Conservation (phyloP, 2,113 vertebrate genomes). For the Rostratula benghalensis region DNA sequence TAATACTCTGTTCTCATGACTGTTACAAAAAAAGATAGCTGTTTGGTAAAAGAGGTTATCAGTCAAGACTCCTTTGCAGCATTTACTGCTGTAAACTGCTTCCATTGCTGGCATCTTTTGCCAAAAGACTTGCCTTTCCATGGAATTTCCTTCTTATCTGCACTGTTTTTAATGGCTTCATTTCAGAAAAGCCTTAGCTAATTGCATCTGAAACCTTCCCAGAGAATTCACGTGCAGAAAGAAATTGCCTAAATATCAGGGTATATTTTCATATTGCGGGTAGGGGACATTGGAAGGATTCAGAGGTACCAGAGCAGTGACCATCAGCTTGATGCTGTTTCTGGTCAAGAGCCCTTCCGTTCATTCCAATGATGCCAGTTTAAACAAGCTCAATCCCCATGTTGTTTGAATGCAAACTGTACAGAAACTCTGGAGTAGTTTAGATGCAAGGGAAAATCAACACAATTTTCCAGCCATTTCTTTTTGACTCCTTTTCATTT, state of each 20-base stretch:
- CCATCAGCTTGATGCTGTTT: not conserved
- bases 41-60: not conserved
- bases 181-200: not conserved
- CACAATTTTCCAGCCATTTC: not conserved
- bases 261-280: not conserved
- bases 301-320: not conserved
- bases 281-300: not conserved
- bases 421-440: not conserved
- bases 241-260: not conserved
- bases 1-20: not conserved
- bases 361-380: not conserved
- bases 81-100: not conserved
- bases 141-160: not conserved
- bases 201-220: not conserved
- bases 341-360: not conserved
- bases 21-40: not conserved
- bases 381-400: not conserved
- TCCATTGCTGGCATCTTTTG: not conserved
- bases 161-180: not conserved
- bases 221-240: not conserved
- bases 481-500: constrained; percentile 9
- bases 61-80: not conserved
- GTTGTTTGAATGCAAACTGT: not conserved
- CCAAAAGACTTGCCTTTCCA: not conserved
- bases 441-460: not conserved